phyloP scores from a whole-genome alignment of 30 jellyfish, hydroid and myxozoan species.

The Aurelia aurita region DNA sequence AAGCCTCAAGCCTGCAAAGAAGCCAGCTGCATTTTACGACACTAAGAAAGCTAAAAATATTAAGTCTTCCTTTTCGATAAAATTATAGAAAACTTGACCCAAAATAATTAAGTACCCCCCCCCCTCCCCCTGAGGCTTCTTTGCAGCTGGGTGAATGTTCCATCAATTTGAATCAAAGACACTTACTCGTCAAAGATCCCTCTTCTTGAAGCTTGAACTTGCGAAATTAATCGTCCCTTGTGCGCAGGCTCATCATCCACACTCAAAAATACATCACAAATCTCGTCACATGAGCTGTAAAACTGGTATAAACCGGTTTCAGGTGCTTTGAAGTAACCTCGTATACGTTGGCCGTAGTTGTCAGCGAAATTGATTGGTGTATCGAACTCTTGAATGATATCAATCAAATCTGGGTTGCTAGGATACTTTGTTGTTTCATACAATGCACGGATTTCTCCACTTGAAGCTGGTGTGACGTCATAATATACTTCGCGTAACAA shows the following conservation, averaged over 20 bases:
- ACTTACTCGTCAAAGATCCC: conserved; percentile 85
- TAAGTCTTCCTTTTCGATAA: too few species aligned
- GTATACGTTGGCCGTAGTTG: conserved; percentile 90
- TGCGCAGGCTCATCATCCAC: conserved; percentile 89
- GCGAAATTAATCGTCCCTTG: conserved; percentile 81
- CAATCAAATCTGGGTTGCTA: conserved; percentile 82
- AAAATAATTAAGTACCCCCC: too few species aligned
- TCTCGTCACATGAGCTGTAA: conserved; percentile 90
- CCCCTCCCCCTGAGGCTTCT: too few species aligned
- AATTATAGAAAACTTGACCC: too few species aligned
- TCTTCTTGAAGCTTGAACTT: conserved; percentile 84
- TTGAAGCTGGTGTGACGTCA: conserved; percentile 66
- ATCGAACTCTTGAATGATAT: conserved; percentile 81
- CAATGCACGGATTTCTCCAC: conserved; percentile 86
- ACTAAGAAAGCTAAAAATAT: too few species aligned
- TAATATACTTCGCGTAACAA: conserved; percentile 84
- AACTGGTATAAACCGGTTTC: conserved; percentile 81
- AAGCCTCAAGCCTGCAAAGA: too few species aligned
- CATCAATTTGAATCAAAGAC: too few species aligned
- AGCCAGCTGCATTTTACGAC: too few species aligned
- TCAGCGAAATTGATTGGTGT: conserved; percentile 86
- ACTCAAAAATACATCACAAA: conserved; percentile 88
- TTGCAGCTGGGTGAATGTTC: too few species aligned
- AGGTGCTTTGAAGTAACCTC: conserved; percentile 91
- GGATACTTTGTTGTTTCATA: conserved; percentile 82